phyloP scores from a whole-genome alignment of 1,140 invertebrate species.

The Melipona quadrifasciata region DNA sequence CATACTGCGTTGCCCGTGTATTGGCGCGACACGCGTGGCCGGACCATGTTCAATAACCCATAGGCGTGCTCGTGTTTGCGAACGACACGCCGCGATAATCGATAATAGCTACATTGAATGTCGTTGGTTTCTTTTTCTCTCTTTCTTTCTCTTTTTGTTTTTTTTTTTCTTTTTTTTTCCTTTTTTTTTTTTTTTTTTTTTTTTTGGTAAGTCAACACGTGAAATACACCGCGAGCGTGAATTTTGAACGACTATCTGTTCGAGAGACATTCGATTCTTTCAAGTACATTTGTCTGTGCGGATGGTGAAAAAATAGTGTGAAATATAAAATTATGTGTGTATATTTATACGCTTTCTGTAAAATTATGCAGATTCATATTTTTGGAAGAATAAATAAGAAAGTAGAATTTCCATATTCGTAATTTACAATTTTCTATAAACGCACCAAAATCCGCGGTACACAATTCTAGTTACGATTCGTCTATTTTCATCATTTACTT shows the following conservation, averaged over 20 bases:
- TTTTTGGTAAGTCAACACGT: not conserved
- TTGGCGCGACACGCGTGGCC: slow-evolving; percentile 25
- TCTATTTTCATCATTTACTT: too few species aligned
- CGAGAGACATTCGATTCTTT: not conserved
- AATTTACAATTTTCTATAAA: too few species aligned
- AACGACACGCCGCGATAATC: not conserved
- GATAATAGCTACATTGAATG: not conserved
- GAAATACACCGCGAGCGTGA: not conserved
- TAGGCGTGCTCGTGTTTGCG: slow-evolving; percentile 11
- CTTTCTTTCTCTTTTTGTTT: too few species aligned
- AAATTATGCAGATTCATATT: too few species aligned
- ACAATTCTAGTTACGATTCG: too few species aligned
- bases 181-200: not conserved
- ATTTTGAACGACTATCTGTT: not conserved
- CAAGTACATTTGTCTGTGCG: not conserved
- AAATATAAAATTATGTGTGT: too few species aligned
- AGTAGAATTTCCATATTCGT: too few species aligned
- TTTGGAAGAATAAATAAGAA: too few species aligned
- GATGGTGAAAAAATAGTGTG: fast-evolving
- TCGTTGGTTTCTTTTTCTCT: too few species aligned
- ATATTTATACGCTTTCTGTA: not conserved
- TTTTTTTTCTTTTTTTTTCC: not conserved
- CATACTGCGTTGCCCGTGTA: not conserved
- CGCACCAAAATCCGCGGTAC: too few species aligned
- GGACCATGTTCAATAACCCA: not conserved